Evolutionary conservation across 2,113 vertebrate species (phyloP), one percentile per base, ranked within the genome.

Genomic region (Epinephelus cyanopodus): DNA sequence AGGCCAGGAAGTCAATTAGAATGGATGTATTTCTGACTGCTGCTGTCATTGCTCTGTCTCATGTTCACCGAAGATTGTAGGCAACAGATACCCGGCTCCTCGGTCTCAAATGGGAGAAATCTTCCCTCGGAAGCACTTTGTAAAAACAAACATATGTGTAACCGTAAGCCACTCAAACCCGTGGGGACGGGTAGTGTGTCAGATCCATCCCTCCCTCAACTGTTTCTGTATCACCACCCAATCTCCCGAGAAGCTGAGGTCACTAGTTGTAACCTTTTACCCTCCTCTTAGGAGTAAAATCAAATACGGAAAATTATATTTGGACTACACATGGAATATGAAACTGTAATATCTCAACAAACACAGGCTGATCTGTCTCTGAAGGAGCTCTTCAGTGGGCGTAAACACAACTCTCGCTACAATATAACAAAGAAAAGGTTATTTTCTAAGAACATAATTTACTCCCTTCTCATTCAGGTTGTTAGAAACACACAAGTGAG

Each of bases 1-100:
- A 87, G 89, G 91, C 83, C 93, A 93, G 93, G 90, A 94, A 95
- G 94, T 94, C 95, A 94, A 94, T 94, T 94, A 93, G 84, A 93
- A 93, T 89, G 83, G 91, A 94, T 94, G 91, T 83, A 86, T 94
- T 92, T 92, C 81, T 77, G 87, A 88, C 79, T 76, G 70, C 63
- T 60, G 68, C 88, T 85, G 88, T 91, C 90, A 90, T 93, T 90
- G 71, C 78, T 92, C 89, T 64, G 86, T 90, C 91, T 94, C 87
- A 56, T 90, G 92, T 94, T 94, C 86, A 47, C 88, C 27, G 63
- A 53, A 4, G 53, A 87, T 77, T 79, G 87, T 58, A 52, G 85
- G 66, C 84, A 77, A 82, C 69, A 76, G 84, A 82, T 89, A 90
- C 69, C 76, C 66, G 8, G 81, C 77, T 70, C 72, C 74, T 76